Evolutionary conservation across 2,888 invertebrate genomes (phyloP).

Genomic region (Zele albiditarsus): DNA sequence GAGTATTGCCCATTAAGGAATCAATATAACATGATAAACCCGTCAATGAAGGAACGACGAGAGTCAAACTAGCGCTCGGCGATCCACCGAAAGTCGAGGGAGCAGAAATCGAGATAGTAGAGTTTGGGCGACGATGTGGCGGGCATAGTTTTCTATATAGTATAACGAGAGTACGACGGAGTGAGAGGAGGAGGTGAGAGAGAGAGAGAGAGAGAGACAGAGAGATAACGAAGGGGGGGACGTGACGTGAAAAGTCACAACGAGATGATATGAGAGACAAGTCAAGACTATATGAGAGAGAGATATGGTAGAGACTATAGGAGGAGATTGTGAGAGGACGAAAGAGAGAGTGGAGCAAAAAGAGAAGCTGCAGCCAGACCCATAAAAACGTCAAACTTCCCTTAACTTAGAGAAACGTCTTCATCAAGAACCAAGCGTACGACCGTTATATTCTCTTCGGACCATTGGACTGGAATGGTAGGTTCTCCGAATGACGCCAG

Average conservation of each 20-base stretch:
- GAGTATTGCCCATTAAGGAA: conserved; percentile 69
- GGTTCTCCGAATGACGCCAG: conserved; percentile 26
- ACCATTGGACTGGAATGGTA: conserved; percentile 35
- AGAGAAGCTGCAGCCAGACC: conserved; percentile 65
- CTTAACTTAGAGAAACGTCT: conserved; percentile 73
- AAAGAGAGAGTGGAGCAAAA: conserved; percentile 62
- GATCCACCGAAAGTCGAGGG: not conserved
- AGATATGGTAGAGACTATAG: conserved; percentile 46
- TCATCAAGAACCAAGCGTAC: conserved; percentile 63
- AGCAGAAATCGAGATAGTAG: conserved; percentile 10
- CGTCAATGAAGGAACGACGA: conserved; percentile 61
- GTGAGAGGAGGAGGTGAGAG: conserved; percentile 16
- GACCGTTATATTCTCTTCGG: conserved; percentile 45
- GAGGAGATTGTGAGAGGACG: conserved; percentile 59
- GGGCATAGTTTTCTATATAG: not conserved
- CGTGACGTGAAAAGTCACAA: conserved; percentile 52
- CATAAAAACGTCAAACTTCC: conserved; percentile 73
- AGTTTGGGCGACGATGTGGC: not conserved
- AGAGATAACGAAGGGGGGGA: conserved; percentile 41
- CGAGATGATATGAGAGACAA: not conserved
- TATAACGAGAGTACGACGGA: conserved; percentile 27
- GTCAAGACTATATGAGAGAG: conserved; percentile 38
- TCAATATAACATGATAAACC: conserved; percentile 70
- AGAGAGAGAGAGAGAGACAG: conserved; percentile 14
- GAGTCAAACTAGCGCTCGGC: conserved; percentile 13